phyloP scores from a whole-genome alignment of 2,888 invertebrate genomes.

The Nephrotoma flavescens region DNA sequence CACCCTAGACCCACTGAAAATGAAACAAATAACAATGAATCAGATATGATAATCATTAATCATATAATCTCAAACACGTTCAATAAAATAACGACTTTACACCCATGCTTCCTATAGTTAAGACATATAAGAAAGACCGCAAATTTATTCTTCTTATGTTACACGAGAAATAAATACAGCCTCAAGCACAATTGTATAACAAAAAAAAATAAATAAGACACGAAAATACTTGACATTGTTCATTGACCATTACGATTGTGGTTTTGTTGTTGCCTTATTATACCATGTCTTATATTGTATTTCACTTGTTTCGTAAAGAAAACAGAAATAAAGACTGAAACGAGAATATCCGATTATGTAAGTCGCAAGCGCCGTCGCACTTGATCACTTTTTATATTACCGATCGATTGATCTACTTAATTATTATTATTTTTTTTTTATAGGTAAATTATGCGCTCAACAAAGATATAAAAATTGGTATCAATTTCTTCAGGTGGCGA shows the following conservation, averaged over 20 bases:
- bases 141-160: background rate
- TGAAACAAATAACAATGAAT: too few relatives aligned
- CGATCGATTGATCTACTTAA: background rate
- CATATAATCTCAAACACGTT: background rate
- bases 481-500: background rate
- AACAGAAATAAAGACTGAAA: background rate
- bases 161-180: background rate
- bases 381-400: background rate
- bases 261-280: background rate
- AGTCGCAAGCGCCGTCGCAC: background rate
- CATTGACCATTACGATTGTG: background rate
- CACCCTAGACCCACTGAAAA: too few relatives aligned
- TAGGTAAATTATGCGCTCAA: background rate
- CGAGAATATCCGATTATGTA: background rate
- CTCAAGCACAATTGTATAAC: background rate
- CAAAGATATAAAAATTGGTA: background rate
- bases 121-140: background rate
- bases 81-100: background rate
- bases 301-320: background rate
- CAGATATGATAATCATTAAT: background rate
- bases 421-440: background rate
- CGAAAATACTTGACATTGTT: background rate
- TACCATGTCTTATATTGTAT: background rate
- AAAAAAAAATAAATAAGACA: background rate
- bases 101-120: background rate